Percentiles rank a stretch among this genome's conserved stretches.
phyloP scores from a whole-genome alignment of 1,140 invertebrate species.

The Cyphomyrmex costatus region DNA sequence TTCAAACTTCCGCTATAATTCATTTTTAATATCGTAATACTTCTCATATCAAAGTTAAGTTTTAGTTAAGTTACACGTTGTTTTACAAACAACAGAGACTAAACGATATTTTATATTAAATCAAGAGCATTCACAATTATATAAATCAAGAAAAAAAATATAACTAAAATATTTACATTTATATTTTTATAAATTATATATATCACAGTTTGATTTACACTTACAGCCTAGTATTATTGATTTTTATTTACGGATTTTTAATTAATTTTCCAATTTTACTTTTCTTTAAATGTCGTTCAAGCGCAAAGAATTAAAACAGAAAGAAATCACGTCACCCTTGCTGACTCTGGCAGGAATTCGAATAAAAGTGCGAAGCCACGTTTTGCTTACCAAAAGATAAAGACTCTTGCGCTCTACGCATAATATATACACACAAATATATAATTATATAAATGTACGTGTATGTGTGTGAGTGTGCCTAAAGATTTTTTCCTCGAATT shows the following conservation, averaged over 20 bases:
- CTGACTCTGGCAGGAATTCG: conserved; percentile 28
- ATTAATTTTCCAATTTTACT: not conserved
- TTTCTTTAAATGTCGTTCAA: not conserved
- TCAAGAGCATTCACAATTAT: not conserved
- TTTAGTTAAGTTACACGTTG: not conserved
- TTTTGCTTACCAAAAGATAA: conserved; percentile 73
- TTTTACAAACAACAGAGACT: not conserved
- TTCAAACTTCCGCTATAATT: not conserved
- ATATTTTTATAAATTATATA: not conserved
- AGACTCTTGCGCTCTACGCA: conserved; percentile 73
- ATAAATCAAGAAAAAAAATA: not conserved
- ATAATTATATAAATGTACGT: conserved; percentile 77
- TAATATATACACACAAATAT: conserved; percentile 74
- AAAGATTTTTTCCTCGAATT: conserved; percentile 74
- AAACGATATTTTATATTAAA: not conserved
- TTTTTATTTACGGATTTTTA: not conserved
- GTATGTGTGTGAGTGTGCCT: conserved; percentile 78
- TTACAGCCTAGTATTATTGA: not conserved
- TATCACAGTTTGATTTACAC: not conserved
- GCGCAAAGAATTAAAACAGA: conserved; percentile 21
- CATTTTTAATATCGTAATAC: too few relatives aligned
- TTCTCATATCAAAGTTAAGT: not conserved
- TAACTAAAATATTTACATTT: not conserved
- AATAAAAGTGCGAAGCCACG: conserved; percentile 60
- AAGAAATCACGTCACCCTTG: conserved; percentile 24